A percentile compares a stretch with the other conserved stretches of the same genome.
Conservation (phyloP, 2,888 invertebrate genomes). For the Pilophorus perplexus region DNA sequence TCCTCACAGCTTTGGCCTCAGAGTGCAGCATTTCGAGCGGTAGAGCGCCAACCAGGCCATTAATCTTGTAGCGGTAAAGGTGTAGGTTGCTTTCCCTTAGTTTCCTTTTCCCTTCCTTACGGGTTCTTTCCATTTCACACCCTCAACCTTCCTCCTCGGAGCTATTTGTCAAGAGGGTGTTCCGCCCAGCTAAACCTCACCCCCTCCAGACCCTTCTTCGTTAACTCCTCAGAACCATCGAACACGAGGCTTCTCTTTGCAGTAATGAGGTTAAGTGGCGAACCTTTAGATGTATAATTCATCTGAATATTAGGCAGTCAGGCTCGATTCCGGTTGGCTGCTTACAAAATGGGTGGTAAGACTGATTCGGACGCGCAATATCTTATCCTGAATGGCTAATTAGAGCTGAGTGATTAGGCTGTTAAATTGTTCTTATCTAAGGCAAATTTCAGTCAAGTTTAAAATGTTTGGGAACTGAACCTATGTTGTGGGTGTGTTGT, state of each 20-base stretch:
- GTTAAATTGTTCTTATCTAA: too few species aligned
- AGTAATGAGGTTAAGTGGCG: neutral
- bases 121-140: slow-evolving; percentile 40
- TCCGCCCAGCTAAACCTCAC: slow-evolving; percentile 29
- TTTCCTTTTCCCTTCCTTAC: slow-evolving; percentile 9
- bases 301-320: neutral
- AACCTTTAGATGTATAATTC: neutral
- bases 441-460: too few species aligned
- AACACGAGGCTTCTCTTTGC: neutral
- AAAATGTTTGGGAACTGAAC: too few species aligned
- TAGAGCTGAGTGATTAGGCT: too few species aligned
- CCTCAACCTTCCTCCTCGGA: slow-evolving; percentile 27
- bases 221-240: too few species aligned
- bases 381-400: too few species aligned
- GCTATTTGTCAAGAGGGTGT: slow-evolving; percentile 40
- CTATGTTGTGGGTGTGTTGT: too few species aligned
- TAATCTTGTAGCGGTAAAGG: slow-evolving; percentile 30
- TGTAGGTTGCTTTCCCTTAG: slow-evolving; percentile 22
- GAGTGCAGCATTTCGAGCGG: neutral
- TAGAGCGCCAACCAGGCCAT: slow-evolving; percentile 13
- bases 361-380: too few species aligned
- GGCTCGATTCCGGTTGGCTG: too few species aligned
- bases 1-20: neutral
- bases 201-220: slow-evolving; percentile 1
- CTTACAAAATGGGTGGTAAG: too few species aligned